Conservation (phyloP, 1,140 invertebrate genomes). For the Agrilus planipennis region DNA sequence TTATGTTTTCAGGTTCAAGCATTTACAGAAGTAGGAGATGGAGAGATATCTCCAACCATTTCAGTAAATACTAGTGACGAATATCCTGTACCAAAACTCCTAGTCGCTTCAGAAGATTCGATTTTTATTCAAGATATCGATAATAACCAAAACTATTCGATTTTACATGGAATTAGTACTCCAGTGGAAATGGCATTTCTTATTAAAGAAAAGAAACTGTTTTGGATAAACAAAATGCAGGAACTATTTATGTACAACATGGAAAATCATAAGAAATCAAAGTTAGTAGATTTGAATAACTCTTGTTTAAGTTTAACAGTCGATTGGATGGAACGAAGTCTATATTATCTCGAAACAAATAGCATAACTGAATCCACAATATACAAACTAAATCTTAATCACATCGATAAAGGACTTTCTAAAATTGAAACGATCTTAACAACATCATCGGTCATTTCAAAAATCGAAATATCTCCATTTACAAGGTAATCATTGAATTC, state of each 20-base stretch:
- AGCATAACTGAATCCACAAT: constrained; percentile 36
- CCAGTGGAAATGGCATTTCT: constrained; percentile 50
- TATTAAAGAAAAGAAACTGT: constrained; percentile 58
- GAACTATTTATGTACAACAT: constrained; percentile 57
- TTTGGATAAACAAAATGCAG: constrained; percentile 73
- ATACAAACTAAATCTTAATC: constrained; percentile 46
- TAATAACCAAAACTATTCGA: constrained; percentile 40
- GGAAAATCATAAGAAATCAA: constrained; percentile 38
- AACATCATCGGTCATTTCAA: constrained; percentile 40
- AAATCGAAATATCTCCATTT: constrained; percentile 60
- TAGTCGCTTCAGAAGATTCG: constrained; percentile 58
- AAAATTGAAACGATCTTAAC: constrained; percentile 38
- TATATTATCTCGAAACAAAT: constrained; percentile 65
- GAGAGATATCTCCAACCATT: constrained; percentile 50
- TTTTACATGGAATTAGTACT: constrained; percentile 46
- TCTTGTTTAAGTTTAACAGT: constrained; percentile 56
- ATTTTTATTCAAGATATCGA: constrained; percentile 65
- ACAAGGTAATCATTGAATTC: constrained; percentile 40
- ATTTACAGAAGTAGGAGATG: constrained; percentile 60
- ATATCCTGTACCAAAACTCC: constrained; percentile 61
- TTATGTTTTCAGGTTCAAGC: constrained; percentile 53
- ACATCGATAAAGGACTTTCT: constrained; percentile 33
- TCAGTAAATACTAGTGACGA: constrained; percentile 50
- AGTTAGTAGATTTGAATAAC: constrained; percentile 54
- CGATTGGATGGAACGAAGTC: constrained; percentile 72